phyloP scores from a whole-genome alignment of 2,113 vertebrate genomes.

The Pelmatolapia mariae region DNA sequence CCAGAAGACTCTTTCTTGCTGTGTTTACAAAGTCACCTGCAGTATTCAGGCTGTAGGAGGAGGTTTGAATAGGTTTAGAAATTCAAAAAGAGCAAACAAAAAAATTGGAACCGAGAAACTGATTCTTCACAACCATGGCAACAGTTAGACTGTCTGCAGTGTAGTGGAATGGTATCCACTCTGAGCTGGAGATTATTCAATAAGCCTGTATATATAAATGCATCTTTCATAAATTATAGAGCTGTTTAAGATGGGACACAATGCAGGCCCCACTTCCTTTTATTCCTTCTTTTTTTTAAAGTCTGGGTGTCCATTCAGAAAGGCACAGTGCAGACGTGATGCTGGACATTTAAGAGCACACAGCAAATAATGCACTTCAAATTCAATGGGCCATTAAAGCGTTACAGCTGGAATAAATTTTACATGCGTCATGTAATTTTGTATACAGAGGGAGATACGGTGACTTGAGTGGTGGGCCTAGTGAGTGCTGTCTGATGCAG shows the following conservation, averaged over 20 bases:
- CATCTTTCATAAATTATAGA: slow-evolving; percentile 3
- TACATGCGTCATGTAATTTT: not conserved
- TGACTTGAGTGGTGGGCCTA: not conserved
- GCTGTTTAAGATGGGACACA: not conserved
- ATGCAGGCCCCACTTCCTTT: not conserved
- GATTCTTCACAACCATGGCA: not conserved
- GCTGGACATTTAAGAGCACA: not conserved
- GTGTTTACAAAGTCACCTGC: not conserved
- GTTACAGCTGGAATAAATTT: not conserved
- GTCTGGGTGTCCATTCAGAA: not conserved
- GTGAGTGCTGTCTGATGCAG: not conserved
- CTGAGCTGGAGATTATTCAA: slow-evolving; percentile 5
- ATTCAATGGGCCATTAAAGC: not conserved
- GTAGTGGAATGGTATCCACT: not conserved
- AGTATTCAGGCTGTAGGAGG: not conserved
- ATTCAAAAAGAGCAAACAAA: not conserved
- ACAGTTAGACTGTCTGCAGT: not conserved
- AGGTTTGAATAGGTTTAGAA: not conserved
- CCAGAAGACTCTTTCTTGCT: not conserved
- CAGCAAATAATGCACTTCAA: not conserved
- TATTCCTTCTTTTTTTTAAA: not conserved
- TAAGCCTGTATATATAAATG: not conserved
- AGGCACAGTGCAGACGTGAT: not conserved
- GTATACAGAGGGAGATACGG: not conserved
- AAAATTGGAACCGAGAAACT: not conserved